Conservation (phyloP, 2,888 invertebrate species). For the Autographa pulchrina region DNA sequence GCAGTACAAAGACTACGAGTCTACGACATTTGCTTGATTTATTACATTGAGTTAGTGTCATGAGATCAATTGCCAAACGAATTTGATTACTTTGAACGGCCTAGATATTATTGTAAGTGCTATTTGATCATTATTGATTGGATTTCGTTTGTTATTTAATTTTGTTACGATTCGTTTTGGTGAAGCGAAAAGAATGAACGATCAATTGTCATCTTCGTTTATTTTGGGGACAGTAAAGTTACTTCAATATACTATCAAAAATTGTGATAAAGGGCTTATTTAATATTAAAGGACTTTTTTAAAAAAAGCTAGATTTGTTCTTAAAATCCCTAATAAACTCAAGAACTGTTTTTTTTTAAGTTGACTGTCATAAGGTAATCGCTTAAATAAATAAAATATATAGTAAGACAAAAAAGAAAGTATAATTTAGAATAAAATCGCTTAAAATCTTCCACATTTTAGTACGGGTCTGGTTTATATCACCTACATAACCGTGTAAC, state of each 20-base stretch:
- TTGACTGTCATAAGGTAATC: no score
- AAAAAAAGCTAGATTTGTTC: no score
- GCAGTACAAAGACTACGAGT: not conserved
- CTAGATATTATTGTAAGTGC: constrained; percentile 4
- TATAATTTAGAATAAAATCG: not conserved
- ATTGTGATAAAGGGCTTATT: no score
- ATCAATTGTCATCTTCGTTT: no score
- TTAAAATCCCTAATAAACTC: no score
- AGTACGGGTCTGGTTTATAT: constrained; percentile 41
- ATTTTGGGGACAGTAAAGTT: no score
- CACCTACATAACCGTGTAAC: constrained; percentile 18
- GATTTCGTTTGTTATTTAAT: constrained; percentile 4
- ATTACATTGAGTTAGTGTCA: not conserved
- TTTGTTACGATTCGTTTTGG: not conserved
- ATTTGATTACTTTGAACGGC: constrained; percentile 4
- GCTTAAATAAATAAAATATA: no score
- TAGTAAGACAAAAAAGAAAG: not conserved
- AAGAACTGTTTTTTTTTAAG: no score
- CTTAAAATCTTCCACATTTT: constrained; percentile 9
- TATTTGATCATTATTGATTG: not conserved
- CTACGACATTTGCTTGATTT: not conserved
- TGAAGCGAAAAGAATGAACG: no score
- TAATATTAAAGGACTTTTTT: no score
- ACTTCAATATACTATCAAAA: no score
- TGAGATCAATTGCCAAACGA: not conserved